phyloP scores from a whole-genome alignment of 2,113 vertebrate species.

The Atherinomorus stipes region DNA sequence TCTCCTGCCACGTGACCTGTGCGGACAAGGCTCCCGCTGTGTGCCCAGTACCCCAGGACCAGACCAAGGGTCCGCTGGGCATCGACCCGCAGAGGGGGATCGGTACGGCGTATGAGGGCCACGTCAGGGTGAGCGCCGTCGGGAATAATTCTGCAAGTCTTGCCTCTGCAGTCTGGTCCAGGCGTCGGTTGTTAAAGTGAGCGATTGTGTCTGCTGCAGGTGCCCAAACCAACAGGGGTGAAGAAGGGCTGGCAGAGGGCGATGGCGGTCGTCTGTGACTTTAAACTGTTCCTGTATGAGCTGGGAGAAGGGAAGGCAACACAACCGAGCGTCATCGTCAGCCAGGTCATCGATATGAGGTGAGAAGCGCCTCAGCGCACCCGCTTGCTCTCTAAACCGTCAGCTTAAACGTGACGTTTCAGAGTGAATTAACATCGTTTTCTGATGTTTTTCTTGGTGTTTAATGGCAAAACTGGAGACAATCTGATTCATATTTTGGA shows the following conservation, averaged over 20 bases:
- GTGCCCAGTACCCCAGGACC: constrained; percentile 95
- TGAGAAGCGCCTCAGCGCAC: constrained; percentile 42
- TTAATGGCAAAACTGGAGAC: no score
- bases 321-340: constrained; percentile 91
- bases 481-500: no score
- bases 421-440: no score
- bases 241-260: constrained; percentile 99
- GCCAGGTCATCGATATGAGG: constrained; percentile 99
- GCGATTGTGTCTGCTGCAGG: constrained; percentile 74
- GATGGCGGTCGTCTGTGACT: constrained; percentile 95
- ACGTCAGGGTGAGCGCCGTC: constrained; percentile 89
- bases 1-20: constrained; percentile 98
- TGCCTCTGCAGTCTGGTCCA: no score
- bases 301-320: constrained; percentile 93
- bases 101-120: constrained; percentile 95
- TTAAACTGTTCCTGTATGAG: constrained; percentile 97
- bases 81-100: constrained; percentile 97
- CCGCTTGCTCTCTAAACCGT: no score
- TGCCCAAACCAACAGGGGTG: constrained; percentile 97
- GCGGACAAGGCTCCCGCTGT: constrained; percentile 96
- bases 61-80: constrained; percentile 95
- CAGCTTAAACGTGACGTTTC: no score
- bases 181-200: not conserved
- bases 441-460: no score
- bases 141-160: no score